Percentiles rank a stretch among this genome's conserved stretches.
These are phyloP conservation scores for Heliangelus exortis DNA, from an alignment of 2,797 vertebrate species.

Conservation along the genomic window DNA sequence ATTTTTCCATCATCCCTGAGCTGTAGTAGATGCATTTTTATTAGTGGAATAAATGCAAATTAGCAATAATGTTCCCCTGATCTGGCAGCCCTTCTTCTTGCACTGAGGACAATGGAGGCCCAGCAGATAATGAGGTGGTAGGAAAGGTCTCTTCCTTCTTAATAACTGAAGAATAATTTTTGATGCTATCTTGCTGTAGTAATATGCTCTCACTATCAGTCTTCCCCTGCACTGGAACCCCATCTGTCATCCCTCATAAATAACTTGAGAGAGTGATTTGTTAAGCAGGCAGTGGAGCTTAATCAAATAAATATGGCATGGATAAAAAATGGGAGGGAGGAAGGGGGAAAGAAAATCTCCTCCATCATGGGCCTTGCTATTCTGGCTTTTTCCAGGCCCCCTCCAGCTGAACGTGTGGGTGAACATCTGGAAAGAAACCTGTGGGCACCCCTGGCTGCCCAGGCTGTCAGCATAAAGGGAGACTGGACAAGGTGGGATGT, in stretches of 20 bases:
- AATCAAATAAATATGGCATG: not conserved
- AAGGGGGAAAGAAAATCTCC: not conserved
- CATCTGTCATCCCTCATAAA: not conserved
- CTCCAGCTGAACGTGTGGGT: not conserved
- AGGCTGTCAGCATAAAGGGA: not conserved
- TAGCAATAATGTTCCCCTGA: not conserved
- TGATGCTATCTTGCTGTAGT: not conserved
- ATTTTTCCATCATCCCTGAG: not conserved
- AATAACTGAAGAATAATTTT: not conserved
- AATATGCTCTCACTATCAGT: not conserved
- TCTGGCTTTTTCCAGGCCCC: not conserved
- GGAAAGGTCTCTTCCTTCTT: not conserved
- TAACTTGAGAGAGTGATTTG: not conserved
- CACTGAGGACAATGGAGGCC: not conserved
- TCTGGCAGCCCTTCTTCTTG: not conserved
- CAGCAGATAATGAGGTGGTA: not conserved
- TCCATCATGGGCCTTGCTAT: not conserved
- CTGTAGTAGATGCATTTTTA: not conserved
- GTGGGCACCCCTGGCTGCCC: not conserved
- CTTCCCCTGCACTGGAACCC: not conserved
- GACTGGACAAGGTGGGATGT: fast-evolving
- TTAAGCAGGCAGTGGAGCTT: not conserved
- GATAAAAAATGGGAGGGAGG: not conserved
- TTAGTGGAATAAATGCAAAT: not conserved
- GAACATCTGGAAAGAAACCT: not conserved